phyloP scores from a whole-genome alignment of 37 sponge, comb jelly and placozoan species.

The Crambe crambe region DNA sequence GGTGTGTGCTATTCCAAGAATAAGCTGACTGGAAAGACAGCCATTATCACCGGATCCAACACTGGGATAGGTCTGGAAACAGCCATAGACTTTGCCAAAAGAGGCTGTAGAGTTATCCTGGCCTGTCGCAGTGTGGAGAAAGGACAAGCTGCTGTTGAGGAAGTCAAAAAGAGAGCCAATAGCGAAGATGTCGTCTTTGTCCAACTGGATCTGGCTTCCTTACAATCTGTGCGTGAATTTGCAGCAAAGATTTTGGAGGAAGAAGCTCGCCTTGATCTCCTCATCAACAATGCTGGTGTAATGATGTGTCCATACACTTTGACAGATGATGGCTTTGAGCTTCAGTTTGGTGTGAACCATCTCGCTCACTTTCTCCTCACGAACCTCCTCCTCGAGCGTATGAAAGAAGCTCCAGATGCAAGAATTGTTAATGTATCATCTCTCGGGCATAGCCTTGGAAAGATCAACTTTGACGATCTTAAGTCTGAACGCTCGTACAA shows the following conservation, averaged over 20 bases:
- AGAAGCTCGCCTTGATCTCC: slow-evolving; percentile 62
- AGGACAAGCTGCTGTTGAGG: slow-evolving; percentile 59
- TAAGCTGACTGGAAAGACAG: slow-evolving; percentile 76
- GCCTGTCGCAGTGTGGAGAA: slow-evolving; percentile 74
- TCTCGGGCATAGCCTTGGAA: slow-evolving; percentile 23
- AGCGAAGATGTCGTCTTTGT: slow-evolving; percentile 37
- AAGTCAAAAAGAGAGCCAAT: slow-evolving; percentile 41
- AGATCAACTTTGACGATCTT: slow-evolving; percentile 49
- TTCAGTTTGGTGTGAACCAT: slow-evolving; percentile 68
- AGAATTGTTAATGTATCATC: slow-evolving; percentile 79
- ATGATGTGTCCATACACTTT: slow-evolving; percentile 24
- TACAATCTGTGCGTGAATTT: slow-evolving; percentile 76
- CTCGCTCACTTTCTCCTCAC: slow-evolving; percentile 71
- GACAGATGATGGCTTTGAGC: slow-evolving; percentile 65
- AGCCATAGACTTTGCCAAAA: slow-evolving; percentile 75
- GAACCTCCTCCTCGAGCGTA: slow-evolving; percentile 57
- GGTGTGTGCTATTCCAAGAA: slow-evolving; percentile 54
- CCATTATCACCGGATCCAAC: slow-evolving; percentile 89
- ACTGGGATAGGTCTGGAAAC: slow-evolving; percentile 84
- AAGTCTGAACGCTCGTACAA: slow-evolving; percentile 30
- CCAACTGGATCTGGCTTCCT: slow-evolving; percentile 75
- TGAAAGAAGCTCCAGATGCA: slow-evolving; percentile 64
- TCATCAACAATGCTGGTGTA: slow-evolving; percentile 86
- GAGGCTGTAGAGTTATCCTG: slow-evolving; percentile 78
- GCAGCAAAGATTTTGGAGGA: slow-evolving; percentile 45